Evolutionary conservation across 2,797 vertebrate genomes (phyloP).

Genomic region (Artibeus jamaicensis): DNA sequence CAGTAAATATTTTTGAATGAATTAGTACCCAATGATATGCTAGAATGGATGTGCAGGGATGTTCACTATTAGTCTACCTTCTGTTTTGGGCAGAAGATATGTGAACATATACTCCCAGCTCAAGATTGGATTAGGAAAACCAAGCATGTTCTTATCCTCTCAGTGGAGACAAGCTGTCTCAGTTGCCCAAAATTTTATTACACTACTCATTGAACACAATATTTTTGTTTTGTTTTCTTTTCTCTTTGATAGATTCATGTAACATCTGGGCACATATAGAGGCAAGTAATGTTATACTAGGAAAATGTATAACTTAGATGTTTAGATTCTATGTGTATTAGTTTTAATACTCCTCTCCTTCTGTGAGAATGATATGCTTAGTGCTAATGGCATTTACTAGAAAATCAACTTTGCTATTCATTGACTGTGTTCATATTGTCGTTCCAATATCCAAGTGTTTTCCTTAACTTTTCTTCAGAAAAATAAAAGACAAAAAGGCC

Average conservation of each 20-base stretch:
- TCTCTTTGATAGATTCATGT: background rate
- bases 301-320: constrained; percentile 49
- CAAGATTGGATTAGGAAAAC: background rate
- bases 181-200: background rate
- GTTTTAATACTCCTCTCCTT: constrained; percentile 24
- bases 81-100: background rate
- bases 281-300: background rate
- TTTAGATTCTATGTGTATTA: constrained; percentile 1
- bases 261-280: constrained; percentile 59
- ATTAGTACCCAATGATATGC: too few species aligned
- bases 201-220: background rate
- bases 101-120: background rate
- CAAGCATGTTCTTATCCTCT: background rate
- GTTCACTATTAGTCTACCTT: background rate
- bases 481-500: background rate
- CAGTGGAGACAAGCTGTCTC: background rate
- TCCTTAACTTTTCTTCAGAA: background rate
- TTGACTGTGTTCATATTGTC: background rate
- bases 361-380: background rate
- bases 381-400: background rate
- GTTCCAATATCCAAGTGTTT: background rate
- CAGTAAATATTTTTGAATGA: background rate
- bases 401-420: constrained; percentile 52
- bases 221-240: background rate
- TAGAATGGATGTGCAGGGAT: background rate